Percentiles rank a stretch among this genome's conserved stretches.
phyloP scores from a whole-genome alignment of 2,797 vertebrate species.

The Xenentodon cancila region DNA sequence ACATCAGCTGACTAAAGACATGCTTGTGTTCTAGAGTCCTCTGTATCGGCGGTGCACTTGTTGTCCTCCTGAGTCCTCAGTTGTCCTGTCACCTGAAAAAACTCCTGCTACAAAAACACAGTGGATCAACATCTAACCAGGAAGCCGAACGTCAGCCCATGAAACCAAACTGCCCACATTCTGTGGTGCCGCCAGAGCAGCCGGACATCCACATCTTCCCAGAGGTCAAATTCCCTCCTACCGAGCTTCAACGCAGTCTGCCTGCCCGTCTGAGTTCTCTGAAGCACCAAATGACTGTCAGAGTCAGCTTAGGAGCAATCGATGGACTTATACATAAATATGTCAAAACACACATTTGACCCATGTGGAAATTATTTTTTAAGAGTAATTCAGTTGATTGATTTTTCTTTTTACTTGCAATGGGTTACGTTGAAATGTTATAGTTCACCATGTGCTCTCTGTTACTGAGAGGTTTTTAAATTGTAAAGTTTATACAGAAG shows the following conservation, averaged over 20 bases:
- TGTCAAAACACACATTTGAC: slow-evolving; percentile 73
- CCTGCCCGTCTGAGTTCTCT: slow-evolving; percentile 65
- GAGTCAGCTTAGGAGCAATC: slow-evolving; percentile 88
- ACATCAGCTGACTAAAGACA: neutral
- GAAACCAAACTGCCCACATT: slow-evolving; percentile 6
- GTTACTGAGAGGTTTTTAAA: too few species aligned
- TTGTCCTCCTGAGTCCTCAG: slow-evolving; percentile 88
- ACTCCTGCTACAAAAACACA: slow-evolving; percentile 36
- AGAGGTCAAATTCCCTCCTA: slow-evolving; percentile 1
- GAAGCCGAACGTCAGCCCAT: slow-evolving; percentile 28
- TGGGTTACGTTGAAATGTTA: too few species aligned
- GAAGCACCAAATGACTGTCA: slow-evolving; percentile 72
- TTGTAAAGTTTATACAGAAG: too few species aligned
- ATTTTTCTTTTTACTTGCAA: too few species aligned
- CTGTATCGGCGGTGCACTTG: slow-evolving; percentile 80
- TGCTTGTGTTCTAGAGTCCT: slow-evolving; percentile 83
- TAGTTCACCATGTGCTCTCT: too few species aligned
- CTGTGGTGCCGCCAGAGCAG: slow-evolving; percentile 63
- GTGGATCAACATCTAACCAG: slow-evolving; percentile 17
- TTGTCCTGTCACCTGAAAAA: slow-evolving; percentile 75
- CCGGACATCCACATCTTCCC: slow-evolving; percentile 41
- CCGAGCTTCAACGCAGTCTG: slow-evolving; percentile 3
- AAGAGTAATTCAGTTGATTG: too few species aligned
- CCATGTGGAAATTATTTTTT: too few species aligned
- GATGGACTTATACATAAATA: slow-evolving; percentile 90